A percentile compares a stretch with the other conserved stretches of the same genome.
Conservation (phyloP, 1,140 invertebrate species). For the Drosophila azteca region DNA sequence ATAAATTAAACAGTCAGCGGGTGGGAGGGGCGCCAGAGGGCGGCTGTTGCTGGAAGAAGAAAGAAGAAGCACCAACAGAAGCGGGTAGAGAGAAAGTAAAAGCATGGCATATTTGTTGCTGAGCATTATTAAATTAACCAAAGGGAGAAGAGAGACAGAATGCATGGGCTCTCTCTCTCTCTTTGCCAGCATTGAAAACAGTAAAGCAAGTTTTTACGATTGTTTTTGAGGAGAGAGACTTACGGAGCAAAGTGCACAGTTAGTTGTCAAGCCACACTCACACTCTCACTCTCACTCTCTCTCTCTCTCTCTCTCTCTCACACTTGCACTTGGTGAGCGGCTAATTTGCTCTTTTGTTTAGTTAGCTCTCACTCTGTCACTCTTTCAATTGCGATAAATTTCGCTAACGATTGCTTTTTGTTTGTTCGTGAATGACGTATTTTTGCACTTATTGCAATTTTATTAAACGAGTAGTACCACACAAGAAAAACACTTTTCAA, state of each 20-base stretch:
- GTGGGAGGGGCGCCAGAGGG: no score
- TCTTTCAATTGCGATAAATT: slow-evolving; percentile 39
- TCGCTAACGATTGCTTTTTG: slow-evolving; percentile 48
- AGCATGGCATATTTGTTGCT: slow-evolving; percentile 40
- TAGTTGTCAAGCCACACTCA: slow-evolving; percentile 54
- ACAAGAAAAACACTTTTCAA: background rate
- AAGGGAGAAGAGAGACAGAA: slow-evolving; percentile 12
- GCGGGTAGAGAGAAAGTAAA: slow-evolving; percentile 58
- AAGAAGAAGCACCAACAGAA: slow-evolving; percentile 9
- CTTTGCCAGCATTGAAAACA: slow-evolving; percentile 18
- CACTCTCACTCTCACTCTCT: background rate
- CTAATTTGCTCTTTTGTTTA: slow-evolving; percentile 28
- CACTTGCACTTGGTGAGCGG: slow-evolving; percentile 13
- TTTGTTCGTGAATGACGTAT: slow-evolving; percentile 44
- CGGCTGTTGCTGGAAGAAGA: background rate
- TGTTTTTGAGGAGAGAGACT: slow-evolving; percentile 32
- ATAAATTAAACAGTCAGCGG: slow-evolving; percentile 48
- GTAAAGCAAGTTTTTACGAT: slow-evolving; percentile 24
- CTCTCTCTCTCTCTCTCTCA: slow-evolving; percentile 4
- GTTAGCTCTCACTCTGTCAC: slow-evolving; percentile 3
- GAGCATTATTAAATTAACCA: slow-evolving; percentile 70
- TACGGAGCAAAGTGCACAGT: slow-evolving; percentile 66
- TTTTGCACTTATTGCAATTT: slow-evolving; percentile 22
- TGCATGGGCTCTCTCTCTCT: slow-evolving; percentile 10
- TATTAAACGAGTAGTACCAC: background rate